Evolutionary conservation across 2,888 invertebrate species (phyloP), one percentile per base, ranked within the genome.

Genomic region (Scaptomyza caliginosa): DNA sequence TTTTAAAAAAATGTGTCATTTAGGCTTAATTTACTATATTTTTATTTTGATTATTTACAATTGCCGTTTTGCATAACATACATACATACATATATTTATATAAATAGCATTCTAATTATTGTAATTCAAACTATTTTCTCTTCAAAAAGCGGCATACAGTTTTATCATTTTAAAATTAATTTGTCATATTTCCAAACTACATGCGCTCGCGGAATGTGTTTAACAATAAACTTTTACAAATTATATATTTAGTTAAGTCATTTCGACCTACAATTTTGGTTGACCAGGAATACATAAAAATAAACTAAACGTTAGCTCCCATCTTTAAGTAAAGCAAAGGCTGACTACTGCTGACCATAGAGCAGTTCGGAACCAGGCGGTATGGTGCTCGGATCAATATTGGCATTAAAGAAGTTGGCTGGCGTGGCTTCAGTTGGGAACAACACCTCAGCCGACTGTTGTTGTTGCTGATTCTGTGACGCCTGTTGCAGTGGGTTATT

Each of bases 321-420:
- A 24, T 52, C 16, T 46, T 26, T 13, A 17, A 23, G 4, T 23
- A n/a, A 23, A 36, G 16, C 40, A 63, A 56, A 32, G 45, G 43
- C 46, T 26, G 13, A 13, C 73, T 89, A 91, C 45, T 91, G 91
- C 55, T 90, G 89, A 23, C 92, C 92, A 71, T 94, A 95, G 4
- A 94, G 89, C 74, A 93, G 93, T 78, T 95, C 95, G 0, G 94
- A 93, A 0, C 94, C 94, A 0, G 93, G 93, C 4, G 93, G 93
- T 66, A 93, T 92, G 62, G 89, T 87, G 62, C 90, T 90, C 10
- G 92, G 92, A 38, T 92, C 92, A 39, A 92, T 92, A 3, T 92
- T 92, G 0, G 92, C 92, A 26, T 93, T 93, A 81, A 95, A 95
- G 88, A 95, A 95, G 84, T 93, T 94, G 0, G 94, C 92, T 74